Base-by-base conservation (phyloP, 2,888 invertebrate species). In the Cyaniris semiargus region DNA sequence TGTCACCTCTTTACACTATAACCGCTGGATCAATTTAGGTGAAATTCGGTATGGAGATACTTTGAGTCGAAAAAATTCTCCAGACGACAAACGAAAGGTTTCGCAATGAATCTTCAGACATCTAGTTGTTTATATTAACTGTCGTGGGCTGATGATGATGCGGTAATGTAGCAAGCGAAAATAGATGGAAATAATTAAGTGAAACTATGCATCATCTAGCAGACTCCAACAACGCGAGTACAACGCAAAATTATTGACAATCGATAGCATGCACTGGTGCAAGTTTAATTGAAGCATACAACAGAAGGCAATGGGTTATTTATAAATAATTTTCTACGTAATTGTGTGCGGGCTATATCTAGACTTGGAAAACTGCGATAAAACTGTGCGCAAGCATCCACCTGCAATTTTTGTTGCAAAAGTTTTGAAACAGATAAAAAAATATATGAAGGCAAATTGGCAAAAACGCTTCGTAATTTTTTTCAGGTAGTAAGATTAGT, bases 241-340 rank as follows among this genome's bases (percentile, higher is more conserved):
- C 80, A 81, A 81, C 84, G 82, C 83, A 82, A 85, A 66, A 86
- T 86, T 88, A 88, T 87, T 86, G 86, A 85, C 85, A 87, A 86
- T 87, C 87, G 85, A 88, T 87, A 86, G 82, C 81, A 81, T 81
- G 83, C 81, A 74, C 74, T 48, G 53, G 23, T 74, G 74, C 74
- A 74, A 74, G 27, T 74, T 74, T 74, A 74, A 74, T 74, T 74
- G 74, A 48, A 74, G 44, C 74, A 74, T 74, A 74, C 74, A 74
- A 74, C 53, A 53, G 48, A 48, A 74, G 74, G 23, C 74, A 74
- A 48, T 74, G 27, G 74, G 48, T 74, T 74, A 74, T 74, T 66
- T 74, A 71, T 38, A 71, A 34, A 71, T 38, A 38, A 71, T 71
- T 71, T 38, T 38, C 34, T 38, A 71, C n/a, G 18, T 71, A 38